Evolutionary conservation across 2,888 invertebrate genomes (phyloP).

Genomic region (Pharmacophagus antenor): DNA sequence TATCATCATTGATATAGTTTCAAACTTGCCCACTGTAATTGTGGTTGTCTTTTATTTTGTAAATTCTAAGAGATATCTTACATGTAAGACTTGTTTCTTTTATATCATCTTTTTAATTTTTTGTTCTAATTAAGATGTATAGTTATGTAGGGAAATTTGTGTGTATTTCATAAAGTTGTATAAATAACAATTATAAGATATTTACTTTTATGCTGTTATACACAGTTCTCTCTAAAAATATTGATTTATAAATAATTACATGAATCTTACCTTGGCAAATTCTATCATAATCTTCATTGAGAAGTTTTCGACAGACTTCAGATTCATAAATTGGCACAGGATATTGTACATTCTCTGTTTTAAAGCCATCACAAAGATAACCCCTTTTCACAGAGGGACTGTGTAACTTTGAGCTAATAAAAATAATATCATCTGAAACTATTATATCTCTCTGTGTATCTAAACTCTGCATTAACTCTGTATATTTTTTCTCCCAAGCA

Average conservation of each 20-base stretch:
- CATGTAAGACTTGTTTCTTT: too few species aligned
- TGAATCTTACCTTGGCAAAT: conserved; percentile 83
- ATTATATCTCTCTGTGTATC: conserved; percentile 71
- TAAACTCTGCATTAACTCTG: conserved; percentile 83
- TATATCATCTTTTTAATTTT: too few species aligned
- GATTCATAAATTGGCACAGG: conserved; percentile 89
- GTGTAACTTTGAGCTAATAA: conserved; percentile 81
- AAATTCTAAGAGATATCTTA: too few species aligned
- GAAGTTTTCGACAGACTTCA: conserved; percentile 89
- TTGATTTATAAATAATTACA: not conserved
- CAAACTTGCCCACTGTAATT: too few species aligned
- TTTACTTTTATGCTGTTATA: too few species aligned
- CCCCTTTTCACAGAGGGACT: conserved; percentile 81
- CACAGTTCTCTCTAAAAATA: too few species aligned
- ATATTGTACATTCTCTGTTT: conserved; percentile 75
- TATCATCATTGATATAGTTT: too few species aligned
- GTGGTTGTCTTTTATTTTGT: too few species aligned
- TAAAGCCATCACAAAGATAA: conserved; percentile 70
- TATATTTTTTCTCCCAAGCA: conserved; percentile 91
- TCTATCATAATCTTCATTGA: conserved; percentile 90
- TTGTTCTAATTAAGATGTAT: too few species aligned
- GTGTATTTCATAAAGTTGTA: too few species aligned
- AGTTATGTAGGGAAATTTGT: too few species aligned
- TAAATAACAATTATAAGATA: too few species aligned
- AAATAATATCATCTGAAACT: conserved; percentile 79